Evolutionary conservation across 2,113 vertebrate genomes (phyloP), one percentile per base, ranked within the genome.

Genomic region (Myiagra hebetior): DNA sequence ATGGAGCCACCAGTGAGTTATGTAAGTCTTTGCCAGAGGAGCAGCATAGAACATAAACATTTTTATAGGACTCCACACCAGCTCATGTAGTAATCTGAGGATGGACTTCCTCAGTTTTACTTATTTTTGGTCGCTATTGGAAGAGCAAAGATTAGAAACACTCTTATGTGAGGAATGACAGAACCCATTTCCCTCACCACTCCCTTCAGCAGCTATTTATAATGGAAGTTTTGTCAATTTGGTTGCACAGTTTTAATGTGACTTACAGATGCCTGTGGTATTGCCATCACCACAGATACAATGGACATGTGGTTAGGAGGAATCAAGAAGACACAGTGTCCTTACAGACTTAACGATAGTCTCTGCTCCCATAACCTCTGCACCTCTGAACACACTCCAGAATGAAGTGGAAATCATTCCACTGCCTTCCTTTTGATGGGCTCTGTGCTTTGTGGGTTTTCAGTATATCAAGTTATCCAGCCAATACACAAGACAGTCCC

Each of bases 1-100:
- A 82, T 93, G 52, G 76, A 94, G 76, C 41, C 81, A 93, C 79
- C 63, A 82, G 76, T 64, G 69, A 95, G 30, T 85, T 95, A 81
- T 65, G 49, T 47, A 94, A 76, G 57, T 53, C 47, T 93, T 89
- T 96, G 75, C 68, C 64, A 81, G 47, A 72, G 55, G 70, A 96
- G 39, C 76, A 65, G 60, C 44, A 39, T 7, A 68, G 68, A 84
- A 72, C 26, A 86, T 62, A 92, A 83, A 85, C 41, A 47, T 49
- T 79, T 86, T 80, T 60, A n/a, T n/a, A 76, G 35, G 21, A 53
- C 46, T 95, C 41, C 24, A 65, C 44, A 69, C 10, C 27, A 53
- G 57, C 30, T 96, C 52, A n/a, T 52, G 47, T 28, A 55, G 33
- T 37, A 74, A 68, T 33, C 18, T 49, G 44, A 12, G 42, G 11